Evolutionary conservation across 2,797 vertebrate genomes (phyloP).

Genomic region (Dicrostonyx torquatus): DNA sequence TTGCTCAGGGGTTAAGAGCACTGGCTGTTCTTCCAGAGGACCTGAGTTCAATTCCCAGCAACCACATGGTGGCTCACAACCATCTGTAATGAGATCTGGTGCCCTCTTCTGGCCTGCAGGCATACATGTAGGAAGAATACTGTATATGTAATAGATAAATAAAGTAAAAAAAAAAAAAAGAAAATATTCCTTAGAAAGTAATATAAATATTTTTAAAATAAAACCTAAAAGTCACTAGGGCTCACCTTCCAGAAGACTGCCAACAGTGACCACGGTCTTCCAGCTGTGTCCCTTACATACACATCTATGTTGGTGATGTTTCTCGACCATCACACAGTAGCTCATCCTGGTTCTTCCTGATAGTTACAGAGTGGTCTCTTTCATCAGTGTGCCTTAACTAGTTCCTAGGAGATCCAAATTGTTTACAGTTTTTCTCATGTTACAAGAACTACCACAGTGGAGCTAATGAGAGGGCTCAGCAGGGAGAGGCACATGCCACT

Average conservation of each 20-base stretch:
- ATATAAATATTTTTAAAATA: background rate
- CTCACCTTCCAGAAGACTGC: background rate
- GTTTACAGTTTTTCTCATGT: background rate
- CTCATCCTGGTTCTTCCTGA: background rate
- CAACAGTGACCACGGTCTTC: background rate
- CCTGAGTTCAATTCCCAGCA: too few relatives aligned
- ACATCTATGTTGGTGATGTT: background rate
- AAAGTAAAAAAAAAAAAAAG: too few relatives aligned
- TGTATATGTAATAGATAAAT: too few relatives aligned
- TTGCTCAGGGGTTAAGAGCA: too few relatives aligned
- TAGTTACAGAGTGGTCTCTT: background rate
- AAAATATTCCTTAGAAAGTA: background rate
- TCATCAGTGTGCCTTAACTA: background rate
- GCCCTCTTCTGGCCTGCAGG: too few relatives aligned
- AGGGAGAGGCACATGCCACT: background rate
- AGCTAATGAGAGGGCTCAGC: background rate
- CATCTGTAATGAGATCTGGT: too few relatives aligned
- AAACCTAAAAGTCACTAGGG: slow-evolving; percentile 38
- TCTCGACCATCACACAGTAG: background rate
- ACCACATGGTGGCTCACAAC: too few relatives aligned
- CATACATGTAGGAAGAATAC: too few relatives aligned
- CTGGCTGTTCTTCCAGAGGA: too few relatives aligned
- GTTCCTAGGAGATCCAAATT: background rate
- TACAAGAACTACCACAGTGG: background rate
- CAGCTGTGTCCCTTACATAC: background rate